phyloP scores from a whole-genome alignment of 2,888 invertebrate genomes.

The Noctuana brunneofusca region DNA sequence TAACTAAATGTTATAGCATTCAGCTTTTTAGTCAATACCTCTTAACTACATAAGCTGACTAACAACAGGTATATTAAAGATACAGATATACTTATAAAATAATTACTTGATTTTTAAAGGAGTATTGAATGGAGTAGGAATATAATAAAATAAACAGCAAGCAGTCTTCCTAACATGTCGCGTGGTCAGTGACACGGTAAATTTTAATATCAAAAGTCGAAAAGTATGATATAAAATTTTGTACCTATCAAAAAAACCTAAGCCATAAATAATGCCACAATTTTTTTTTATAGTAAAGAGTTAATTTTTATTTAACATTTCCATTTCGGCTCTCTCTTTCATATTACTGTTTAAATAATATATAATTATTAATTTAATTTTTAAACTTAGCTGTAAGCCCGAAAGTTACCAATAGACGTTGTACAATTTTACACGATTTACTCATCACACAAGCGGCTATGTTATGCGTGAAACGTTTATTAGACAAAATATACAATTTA shows the following conservation, averaged over 20 bases:
- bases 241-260: slow-evolving; percentile 17
- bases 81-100: too few relatives aligned
- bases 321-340: slow-evolving; percentile 27
- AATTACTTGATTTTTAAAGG: too few relatives aligned
- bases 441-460: slow-evolving; percentile 42
- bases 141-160: neutral
- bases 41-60: too few relatives aligned
- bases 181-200: neutral
- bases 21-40: neutral
- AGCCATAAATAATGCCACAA: slow-evolving; percentile 33
- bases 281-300: slow-evolving; percentile 17
- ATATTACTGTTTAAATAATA: slow-evolving; percentile 15
- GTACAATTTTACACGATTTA: slow-evolving; percentile 64
- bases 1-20: too few relatives aligned
- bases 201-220: neutral
- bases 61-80: too few relatives aligned
- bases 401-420: slow-evolving; percentile 65
- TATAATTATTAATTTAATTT: slow-evolving; percentile 40
- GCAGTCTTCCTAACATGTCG: neutral
- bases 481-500: slow-evolving; percentile 30
- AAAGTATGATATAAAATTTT: slow-evolving; percentile 10
- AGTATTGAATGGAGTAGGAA: too few relatives aligned
- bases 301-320: slow-evolving; percentile 24
- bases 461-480: slow-evolving; percentile 27
- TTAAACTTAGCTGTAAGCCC: slow-evolving; percentile 49